Evolutionary conservation across 2,113 vertebrate species (phyloP).

Genomic region (Pungitius pungitius): DNA sequence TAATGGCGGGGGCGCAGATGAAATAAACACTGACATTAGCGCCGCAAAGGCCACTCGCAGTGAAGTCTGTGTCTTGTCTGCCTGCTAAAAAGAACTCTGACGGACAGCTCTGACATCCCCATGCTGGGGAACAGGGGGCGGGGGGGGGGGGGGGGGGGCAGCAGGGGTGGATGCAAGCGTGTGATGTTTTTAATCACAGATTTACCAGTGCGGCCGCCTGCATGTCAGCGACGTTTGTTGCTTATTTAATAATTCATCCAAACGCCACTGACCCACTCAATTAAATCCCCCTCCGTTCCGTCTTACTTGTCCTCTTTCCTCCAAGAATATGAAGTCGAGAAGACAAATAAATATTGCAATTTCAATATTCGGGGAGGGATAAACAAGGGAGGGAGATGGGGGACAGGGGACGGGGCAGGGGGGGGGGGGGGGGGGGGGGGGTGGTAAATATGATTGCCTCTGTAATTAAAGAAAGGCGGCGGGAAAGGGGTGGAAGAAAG

Average conservation of each 20-base stretch:
- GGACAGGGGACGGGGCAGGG: too few relatives aligned
- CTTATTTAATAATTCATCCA: slow-evolving; percentile 76
- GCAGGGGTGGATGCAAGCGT: slow-evolving; percentile 8
- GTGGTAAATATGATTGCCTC: slow-evolving; percentile 74
- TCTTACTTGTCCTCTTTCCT: slow-evolving; percentile 51
- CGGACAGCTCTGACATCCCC: slow-evolving; percentile 68
- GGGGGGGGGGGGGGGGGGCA: slow-evolving; percentile 5
- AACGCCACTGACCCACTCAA: slow-evolving; percentile 77
- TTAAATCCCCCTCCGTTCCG: slow-evolving; percentile 69
- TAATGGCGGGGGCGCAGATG: slow-evolving; percentile 57
- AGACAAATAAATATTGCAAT: slow-evolving; percentile 70
- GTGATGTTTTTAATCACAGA: slow-evolving; percentile 55
- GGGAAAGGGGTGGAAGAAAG: slow-evolving; percentile 51
- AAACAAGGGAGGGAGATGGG: slow-evolving; percentile 44
- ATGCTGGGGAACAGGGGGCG: slow-evolving; percentile 26
- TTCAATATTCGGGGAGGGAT: slow-evolving; percentile 72
- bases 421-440: slow-evolving; percentile 27
- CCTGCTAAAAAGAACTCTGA: slow-evolving; percentile 60
- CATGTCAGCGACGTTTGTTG: slow-evolving; percentile 54
- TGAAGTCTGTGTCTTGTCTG: slow-evolving; percentile 58
- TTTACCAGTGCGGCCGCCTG: slow-evolving; percentile 30
- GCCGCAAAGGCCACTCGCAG: slow-evolving; percentile 57
- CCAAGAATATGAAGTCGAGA: slow-evolving; percentile 32
- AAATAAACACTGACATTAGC: slow-evolving; percentile 73
- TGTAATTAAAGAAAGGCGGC: slow-evolving; percentile 76